phyloP scores from a whole-genome alignment of 2,797 vertebrate genomes.

The Gambelia wislizenii region DNA sequence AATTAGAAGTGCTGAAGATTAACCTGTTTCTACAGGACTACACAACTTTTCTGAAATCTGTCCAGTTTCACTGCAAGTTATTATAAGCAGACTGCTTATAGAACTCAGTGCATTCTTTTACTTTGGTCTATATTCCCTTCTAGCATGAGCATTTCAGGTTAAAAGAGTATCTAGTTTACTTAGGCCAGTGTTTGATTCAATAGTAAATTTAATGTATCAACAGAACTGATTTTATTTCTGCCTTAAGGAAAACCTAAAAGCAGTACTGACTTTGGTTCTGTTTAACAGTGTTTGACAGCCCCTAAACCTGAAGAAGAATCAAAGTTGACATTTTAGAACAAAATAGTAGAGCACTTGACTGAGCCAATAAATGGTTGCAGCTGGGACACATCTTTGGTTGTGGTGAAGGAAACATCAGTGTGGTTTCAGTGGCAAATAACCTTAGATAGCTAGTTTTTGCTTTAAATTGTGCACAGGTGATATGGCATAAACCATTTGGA shows the following conservation, averaged over 20 bases:
- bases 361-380: conserved; percentile 73
- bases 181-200: conserved; percentile 34
- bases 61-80: neutral
- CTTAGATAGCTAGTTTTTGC: conserved; percentile 40
- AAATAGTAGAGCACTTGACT: conserved; percentile 67
- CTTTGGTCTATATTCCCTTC: conserved; percentile 21
- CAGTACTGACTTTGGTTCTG: conserved; percentile 58
- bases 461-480: conserved; percentile 50
- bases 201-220: conserved; percentile 46
- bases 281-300: conserved; percentile 74
- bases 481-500: neutral
- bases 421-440: conserved; percentile 42
- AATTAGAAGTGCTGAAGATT: neutral
- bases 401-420: conserved; percentile 46
- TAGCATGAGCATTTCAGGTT: neutral
- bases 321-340: conserved; percentile 74
- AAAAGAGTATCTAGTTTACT: conserved; percentile 29
- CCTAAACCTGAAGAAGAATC: conserved; percentile 65
- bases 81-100: conserved; percentile 25
- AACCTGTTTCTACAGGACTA: neutral
- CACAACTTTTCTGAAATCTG: neutral
- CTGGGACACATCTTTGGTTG: conserved; percentile 66
- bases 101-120: neutral
- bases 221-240: conserved; percentile 61
- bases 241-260: conserved; percentile 63